These are phyloP conservation scores for Lobophora halterata DNA, from an alignment of 2,888 invertebrate species.

Conservation along the genomic window DNA sequence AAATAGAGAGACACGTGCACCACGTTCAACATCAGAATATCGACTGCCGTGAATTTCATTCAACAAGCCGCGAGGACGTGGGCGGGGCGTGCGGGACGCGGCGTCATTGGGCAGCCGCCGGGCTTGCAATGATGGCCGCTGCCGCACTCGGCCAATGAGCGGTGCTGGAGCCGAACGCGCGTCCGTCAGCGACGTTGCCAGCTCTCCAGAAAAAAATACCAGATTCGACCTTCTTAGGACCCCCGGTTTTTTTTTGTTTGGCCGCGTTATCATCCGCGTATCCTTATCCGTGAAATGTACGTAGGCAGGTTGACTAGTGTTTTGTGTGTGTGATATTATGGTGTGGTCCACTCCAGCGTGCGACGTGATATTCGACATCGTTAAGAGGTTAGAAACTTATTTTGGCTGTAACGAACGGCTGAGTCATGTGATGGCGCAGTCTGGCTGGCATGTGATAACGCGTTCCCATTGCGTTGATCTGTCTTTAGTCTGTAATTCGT, in stretches of 20 bases:
- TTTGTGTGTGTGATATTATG: slow-evolving; percentile 73
- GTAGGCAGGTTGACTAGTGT: slow-evolving; percentile 67
- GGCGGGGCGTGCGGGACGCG: slow-evolving; percentile 78
- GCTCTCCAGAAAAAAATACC: slow-evolving; percentile 76
- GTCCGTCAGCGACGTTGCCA: slow-evolving; percentile 79
- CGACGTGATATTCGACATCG: slow-evolving; percentile 75
- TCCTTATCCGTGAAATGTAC: slow-evolving; percentile 76
- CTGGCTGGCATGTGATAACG: slow-evolving; percentile 15
- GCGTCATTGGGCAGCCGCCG: slow-evolving; percentile 67
- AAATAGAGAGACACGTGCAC: slow-evolving; percentile 40
- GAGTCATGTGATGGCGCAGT: slow-evolving; percentile 39
- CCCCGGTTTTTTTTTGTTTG: slow-evolving; percentile 77
- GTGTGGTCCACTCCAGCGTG: slow-evolving; percentile 76
- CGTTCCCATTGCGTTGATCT: slow-evolving; percentile 4
- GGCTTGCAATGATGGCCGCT: slow-evolving; percentile 73
- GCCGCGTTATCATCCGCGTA: slow-evolving; percentile 76
- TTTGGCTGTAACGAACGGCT: slow-evolving; percentile 25
- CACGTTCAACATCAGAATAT: slow-evolving; percentile 45
- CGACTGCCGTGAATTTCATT: slow-evolving; percentile 73
- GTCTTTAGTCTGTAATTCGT: neutral
- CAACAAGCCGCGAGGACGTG: slow-evolving; percentile 72
- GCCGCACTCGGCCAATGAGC: slow-evolving; percentile 76
- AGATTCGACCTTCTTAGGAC: slow-evolving; percentile 80
- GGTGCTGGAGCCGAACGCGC: slow-evolving; percentile 74
- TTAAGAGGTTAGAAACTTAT: slow-evolving; percentile 62